These are phyloP conservation scores for Liodrosophila aerea DNA, from an alignment of 2,888 invertebrate genomes.

Conservation along the genomic window DNA sequence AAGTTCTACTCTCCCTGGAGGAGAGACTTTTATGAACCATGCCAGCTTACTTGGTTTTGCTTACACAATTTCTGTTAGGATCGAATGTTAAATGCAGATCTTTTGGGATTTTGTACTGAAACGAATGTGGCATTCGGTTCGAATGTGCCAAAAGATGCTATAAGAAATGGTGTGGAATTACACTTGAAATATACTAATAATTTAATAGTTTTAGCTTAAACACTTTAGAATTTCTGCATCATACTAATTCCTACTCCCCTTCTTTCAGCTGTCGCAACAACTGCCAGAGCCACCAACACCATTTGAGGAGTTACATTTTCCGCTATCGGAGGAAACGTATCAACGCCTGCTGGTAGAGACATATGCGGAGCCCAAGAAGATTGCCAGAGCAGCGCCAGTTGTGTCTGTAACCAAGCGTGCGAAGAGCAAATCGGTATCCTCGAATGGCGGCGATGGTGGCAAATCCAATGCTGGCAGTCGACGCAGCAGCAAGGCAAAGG, in stretches of 20 bases:
- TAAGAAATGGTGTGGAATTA: too few species aligned
- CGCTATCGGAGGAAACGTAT: slow-evolving; percentile 87
- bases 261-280: slow-evolving; percentile 77
- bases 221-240: neutral
- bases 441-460: slow-evolving; percentile 50
- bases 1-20: too few species aligned
- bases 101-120: too few species aligned
- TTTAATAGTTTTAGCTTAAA: too few species aligned
- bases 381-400: neutral
- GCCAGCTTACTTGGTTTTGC: too few species aligned
- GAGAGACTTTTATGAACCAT: too few species aligned
- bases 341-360: slow-evolving; percentile 85
- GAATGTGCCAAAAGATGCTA: too few species aligned
- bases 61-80: too few species aligned
- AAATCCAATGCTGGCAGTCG: slow-evolving; percentile 40
- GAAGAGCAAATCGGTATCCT: slow-evolving; percentile 66
- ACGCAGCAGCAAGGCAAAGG: slow-evolving; percentile 62
- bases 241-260: neutral
- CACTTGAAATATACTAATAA: too few species aligned
- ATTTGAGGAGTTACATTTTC: slow-evolving; percentile 88
- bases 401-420: slow-evolving; percentile 39
- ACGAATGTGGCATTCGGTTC: too few species aligned
- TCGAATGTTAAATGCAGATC: too few species aligned
- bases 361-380: slow-evolving; percentile 36
- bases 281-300: slow-evolving; percentile 87